Evolutionary conservation across 2,888 invertebrate genomes (phyloP).

Genomic region (Cylindroiulus punctatus): DNA sequence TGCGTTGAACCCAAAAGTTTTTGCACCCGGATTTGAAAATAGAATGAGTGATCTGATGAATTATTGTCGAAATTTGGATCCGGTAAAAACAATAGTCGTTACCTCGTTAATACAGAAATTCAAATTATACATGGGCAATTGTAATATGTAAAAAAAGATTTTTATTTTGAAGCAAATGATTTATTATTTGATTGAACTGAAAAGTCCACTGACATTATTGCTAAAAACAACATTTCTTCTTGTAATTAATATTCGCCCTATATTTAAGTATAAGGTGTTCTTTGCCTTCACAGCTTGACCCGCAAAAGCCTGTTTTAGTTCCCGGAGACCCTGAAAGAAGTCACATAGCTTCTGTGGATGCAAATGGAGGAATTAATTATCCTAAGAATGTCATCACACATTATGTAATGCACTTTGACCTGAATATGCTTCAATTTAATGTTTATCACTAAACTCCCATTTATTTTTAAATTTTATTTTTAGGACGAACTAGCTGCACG

Average conservation of each 20-base stretch:
- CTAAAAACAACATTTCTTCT: too few relatives aligned
- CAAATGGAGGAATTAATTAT: constrained; percentile 80
- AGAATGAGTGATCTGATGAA: constrained; percentile 77
- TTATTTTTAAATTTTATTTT: constrained; percentile 42
- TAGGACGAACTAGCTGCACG: constrained; percentile 52
- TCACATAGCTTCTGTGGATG: constrained; percentile 75
- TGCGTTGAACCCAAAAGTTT: constrained; percentile 83
- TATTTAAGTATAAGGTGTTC: too few relatives aligned
- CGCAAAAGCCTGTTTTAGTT: constrained; percentile 76
- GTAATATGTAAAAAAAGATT: too few relatives aligned
- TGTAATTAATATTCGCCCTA: too few relatives aligned
- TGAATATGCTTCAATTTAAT: background rate
- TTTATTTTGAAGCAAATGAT: too few relatives aligned
- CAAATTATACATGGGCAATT: too few relatives aligned
- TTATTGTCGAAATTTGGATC: constrained; percentile 74
- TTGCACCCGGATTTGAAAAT: constrained; percentile 82
- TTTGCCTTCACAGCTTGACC: constrained; percentile 69
- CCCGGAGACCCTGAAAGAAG: constrained; percentile 86
- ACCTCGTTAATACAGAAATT: background rate
- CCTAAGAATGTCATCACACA: constrained; percentile 79
- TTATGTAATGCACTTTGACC: constrained; percentile 67
- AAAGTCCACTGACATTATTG: too few relatives aligned
- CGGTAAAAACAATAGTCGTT: constrained; percentile 67
- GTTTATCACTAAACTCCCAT: background rate
- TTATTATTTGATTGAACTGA: too few relatives aligned